Base-by-base conservation (phyloP, 2,113 vertebrate species). In the Bos indicus region DNA sequence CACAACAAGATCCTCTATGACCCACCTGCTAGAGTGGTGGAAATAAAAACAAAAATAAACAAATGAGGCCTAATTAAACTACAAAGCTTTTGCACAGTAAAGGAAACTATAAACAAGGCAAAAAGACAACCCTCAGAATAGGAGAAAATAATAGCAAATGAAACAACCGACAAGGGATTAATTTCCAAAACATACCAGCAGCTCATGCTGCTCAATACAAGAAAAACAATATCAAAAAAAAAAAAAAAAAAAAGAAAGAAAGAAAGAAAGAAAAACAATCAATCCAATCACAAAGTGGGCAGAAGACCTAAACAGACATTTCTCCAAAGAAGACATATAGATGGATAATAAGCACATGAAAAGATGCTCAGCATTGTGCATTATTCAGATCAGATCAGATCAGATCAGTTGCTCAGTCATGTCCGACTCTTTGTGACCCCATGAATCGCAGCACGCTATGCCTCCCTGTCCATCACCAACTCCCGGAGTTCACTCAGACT, bases 221-320 rank as follows among this genome's bases (percentile, higher is more conserved):
- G 36, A 43, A 77, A 77, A 77, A 40, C 67, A 36, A 36, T 17
- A 17, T 21, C 9, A 4, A 23, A 62, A 28, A 30, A 36, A 36
- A 36, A 36, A 36, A 36, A 2, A 26, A 1, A 51, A 1, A 14
- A 15, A 60, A 14, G 28, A 9, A 23, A 56, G 5, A 26, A 1
- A 51, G 2, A 14, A 15, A 14, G 3, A 60, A 40, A 74, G 36
- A 77, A 77, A 77, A 43, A 43, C 36, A 43, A 43, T 7, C 36
- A 43, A 40, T 12, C 5, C 36, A 77, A 26, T 77, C 71, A 77
- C 36, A 43, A 77, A 43, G 23, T 26, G 71, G 71, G 36, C 71
- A 77, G 36, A 77, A 77, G 21, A 43, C 71, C 23, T 77, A 43
- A 77, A 77, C 36, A 77, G 12, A 77, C 71, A 43, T 43, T 43